Conservation (phyloP, 2,888 invertebrate species). For the Gryllus longicercus region DNA sequence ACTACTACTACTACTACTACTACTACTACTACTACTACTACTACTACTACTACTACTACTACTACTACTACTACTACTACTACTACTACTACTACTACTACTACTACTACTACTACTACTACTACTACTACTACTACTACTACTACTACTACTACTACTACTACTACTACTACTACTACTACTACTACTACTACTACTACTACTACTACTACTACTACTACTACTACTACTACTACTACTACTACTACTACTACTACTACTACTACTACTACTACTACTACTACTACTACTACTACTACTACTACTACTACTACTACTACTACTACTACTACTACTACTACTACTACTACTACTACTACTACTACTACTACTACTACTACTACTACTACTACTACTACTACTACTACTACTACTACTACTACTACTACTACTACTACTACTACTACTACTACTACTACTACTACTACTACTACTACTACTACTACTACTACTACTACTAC, state of each 20-base stretch:
- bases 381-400: slow-evolving; percentile 35
- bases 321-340: slow-evolving; percentile 35
- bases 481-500: slow-evolving; percentile 35
- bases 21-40: slow-evolving; percentile 35
- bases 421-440: slow-evolving; percentile 35
- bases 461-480: slow-evolving; percentile 35
- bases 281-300: slow-evolving; percentile 35
- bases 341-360: slow-evolving; percentile 35
- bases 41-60: slow-evolving; percentile 35
- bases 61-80: slow-evolving; percentile 35
- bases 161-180: slow-evolving; percentile 35
- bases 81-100: slow-evolving; percentile 35
- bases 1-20: slow-evolving; percentile 35
- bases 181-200: slow-evolving; percentile 35
- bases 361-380: slow-evolving; percentile 35
- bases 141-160: slow-evolving; percentile 35
- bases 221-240: slow-evolving; percentile 35
- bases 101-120: slow-evolving; percentile 35
- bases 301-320: slow-evolving; percentile 35
- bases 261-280: slow-evolving; percentile 35
- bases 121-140: slow-evolving; percentile 35
- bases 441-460: slow-evolving; percentile 35
- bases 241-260: slow-evolving; percentile 35
- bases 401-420: slow-evolving; percentile 35
- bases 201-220: slow-evolving; percentile 35